Evolutionary conservation across 2,113 vertebrate species (phyloP).

Genomic region (Dipodomys ordii): DNA sequence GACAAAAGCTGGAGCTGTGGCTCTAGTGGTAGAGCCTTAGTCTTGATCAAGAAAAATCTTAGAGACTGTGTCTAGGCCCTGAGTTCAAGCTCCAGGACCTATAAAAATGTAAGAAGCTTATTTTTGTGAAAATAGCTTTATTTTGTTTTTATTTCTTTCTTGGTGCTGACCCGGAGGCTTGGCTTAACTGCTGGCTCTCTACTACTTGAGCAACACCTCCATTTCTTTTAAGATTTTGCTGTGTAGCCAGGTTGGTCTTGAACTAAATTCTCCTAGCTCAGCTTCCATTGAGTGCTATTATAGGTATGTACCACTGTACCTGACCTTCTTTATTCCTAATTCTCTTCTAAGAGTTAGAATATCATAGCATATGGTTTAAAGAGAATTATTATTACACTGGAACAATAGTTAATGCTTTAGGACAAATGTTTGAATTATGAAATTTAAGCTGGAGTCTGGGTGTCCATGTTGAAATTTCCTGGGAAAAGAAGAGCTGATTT

Average conservation of each 20-base stretch:
- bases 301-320: neutral
- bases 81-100: too few relatives aligned
- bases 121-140: neutral
- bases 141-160: neutral
- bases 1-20: too few relatives aligned
- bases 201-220: too few relatives aligned
- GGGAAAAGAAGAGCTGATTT: neutral
- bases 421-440: neutral
- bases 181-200: too few relatives aligned
- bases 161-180: too few relatives aligned
- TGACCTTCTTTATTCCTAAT: conserved; percentile 39
- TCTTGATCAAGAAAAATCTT: too few relatives aligned
- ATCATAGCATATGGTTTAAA: conserved; percentile 19
- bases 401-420: neutral
- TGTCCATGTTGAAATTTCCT: conserved; percentile 8
- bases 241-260: neutral
- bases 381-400: neutral
- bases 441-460: neutral
- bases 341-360: conserved; percentile 17
- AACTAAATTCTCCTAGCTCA: neutral
- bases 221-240: neutral
- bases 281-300: neutral
- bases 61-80: too few relatives aligned
- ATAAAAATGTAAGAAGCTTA: too few relatives aligned
- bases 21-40: too few relatives aligned